Evolutionary conservation across 2,888 invertebrate genomes (phyloP).

Genomic region (Yponomeuta evonymella): DNA sequence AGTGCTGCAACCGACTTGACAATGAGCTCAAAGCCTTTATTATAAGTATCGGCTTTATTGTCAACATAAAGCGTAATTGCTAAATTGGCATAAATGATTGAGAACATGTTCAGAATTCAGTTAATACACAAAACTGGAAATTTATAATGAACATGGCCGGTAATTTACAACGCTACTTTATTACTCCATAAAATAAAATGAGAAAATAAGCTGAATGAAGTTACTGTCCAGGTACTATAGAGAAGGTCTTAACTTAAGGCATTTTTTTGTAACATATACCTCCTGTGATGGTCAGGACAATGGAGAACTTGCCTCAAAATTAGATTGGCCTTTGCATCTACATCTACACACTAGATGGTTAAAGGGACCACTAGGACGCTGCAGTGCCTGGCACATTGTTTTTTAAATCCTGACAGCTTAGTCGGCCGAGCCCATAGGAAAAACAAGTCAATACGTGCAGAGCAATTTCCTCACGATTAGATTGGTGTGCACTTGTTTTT

Average conservation of each 20-base stretch:
- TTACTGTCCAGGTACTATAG: background rate
- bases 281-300: too few relatives aligned
- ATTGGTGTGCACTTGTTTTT: too few relatives aligned
- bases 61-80: conserved; percentile 12
- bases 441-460: too few relatives aligned
- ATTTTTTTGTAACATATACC: too few relatives aligned
- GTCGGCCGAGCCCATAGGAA: too few relatives aligned
- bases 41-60: conserved; percentile 4
- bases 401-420: too few relatives aligned
- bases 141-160: conserved; percentile 37
- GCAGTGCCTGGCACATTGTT: too few relatives aligned
- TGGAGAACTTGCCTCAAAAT: too few relatives aligned
- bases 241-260: background rate
- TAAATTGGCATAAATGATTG: conserved; percentile 12
- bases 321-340: too few relatives aligned
- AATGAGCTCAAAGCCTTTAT: background rate
- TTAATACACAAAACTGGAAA: conserved; percentile 35
- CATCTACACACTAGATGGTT: too few relatives aligned
- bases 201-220: background rate
- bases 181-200: background rate
- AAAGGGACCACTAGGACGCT: too few relatives aligned
- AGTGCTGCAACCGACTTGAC: background rate
- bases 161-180: conserved; percentile 27
- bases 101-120: conserved; percentile 10
- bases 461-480: too few relatives aligned